Evolutionary conservation across 2,113 vertebrate genomes (phyloP), one percentile per base, ranked within the genome.

Genomic region (Laterallus jamaicensis): DNA sequence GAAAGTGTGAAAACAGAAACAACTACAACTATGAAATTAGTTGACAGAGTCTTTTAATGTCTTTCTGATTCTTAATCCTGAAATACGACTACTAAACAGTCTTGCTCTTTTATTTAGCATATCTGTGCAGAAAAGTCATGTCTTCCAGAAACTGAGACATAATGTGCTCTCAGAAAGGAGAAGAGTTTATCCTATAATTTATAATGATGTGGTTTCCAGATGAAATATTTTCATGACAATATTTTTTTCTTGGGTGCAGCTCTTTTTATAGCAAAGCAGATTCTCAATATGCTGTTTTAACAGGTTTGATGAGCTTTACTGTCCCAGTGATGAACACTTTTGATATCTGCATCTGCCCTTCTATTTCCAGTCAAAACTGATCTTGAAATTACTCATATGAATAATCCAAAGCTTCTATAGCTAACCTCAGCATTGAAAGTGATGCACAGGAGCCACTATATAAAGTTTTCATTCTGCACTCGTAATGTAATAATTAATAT

Each of bases 101-200:
- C 52, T 67, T 69, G 26, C 20, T 80, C 15, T 77, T 92, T 59
- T 55, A 80, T 52, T 76, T 17, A 66, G 17, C n/a, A 37, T 24
- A 74, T 66, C 17, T 66, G 28, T 54, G 26, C 7, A 91, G 32
- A 86, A 85, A 84, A 84, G 75, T 32, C 10, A 37, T 12, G 49
- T 35, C 19, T 86, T 88, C 88, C 82, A 85, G 91, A 94, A 91
- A 91, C 66, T 79, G 31, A 73, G 49, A 91, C 55, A 71, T 50
- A 70, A 74, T 85, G 16, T 21, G n/a, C 62, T 85, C 87, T 68
- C 40, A 76, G 19, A 92, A 92, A 90, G 58, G 25, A 86, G 54
- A 88, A 66, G 10, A 75, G 18, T 70, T 91, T 89, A 79, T 91
- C 28, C 10, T 69, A 55, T 74, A 3, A 80, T 79, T 91, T 87